Evolutionary conservation across 2,888 invertebrate species (phyloP).

Genomic region (Pollenia griseotomentosa): DNA sequence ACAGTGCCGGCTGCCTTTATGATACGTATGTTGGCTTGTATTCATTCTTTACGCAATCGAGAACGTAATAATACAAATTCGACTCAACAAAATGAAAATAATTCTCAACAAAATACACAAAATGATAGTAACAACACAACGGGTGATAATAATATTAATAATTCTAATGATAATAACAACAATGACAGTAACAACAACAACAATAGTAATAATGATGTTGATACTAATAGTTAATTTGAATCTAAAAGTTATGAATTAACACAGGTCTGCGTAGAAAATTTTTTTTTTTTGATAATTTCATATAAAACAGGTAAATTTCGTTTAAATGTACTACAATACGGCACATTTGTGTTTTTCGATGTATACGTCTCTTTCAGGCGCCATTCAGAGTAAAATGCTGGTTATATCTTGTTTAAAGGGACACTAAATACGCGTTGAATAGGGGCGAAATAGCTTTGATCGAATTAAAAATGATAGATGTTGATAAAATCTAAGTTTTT

Average conservation of each 20-base stretch:
- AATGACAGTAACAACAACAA: conserved; percentile 31
- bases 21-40: conserved; percentile 90
- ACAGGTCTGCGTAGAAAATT: no score
- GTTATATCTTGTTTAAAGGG: no score
- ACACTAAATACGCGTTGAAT: no score
- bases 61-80: conserved; percentile 73
- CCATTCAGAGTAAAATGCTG: no score
- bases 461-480: no score
- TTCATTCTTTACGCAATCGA: conserved; percentile 86
- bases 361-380: no score
- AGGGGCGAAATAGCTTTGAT: no score
- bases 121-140: conserved; percentile 50
- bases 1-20: conserved; percentile 95
- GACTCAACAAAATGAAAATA: conserved; percentile 42
- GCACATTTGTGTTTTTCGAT: no score
- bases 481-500: no score
- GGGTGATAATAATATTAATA: conserved; percentile 58
- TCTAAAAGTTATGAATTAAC: background rate
- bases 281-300: no score
- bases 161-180: conserved; percentile 43
- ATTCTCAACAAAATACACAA: conserved; percentile 53
- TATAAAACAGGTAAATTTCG: no score
- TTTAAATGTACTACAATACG: no score
- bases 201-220: conserved; percentile 37
- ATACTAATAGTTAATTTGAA: conserved; percentile 58